phyloP scores from a whole-genome alignment of 2,797 vertebrate species.

The Anabacerthia variegaticeps region DNA sequence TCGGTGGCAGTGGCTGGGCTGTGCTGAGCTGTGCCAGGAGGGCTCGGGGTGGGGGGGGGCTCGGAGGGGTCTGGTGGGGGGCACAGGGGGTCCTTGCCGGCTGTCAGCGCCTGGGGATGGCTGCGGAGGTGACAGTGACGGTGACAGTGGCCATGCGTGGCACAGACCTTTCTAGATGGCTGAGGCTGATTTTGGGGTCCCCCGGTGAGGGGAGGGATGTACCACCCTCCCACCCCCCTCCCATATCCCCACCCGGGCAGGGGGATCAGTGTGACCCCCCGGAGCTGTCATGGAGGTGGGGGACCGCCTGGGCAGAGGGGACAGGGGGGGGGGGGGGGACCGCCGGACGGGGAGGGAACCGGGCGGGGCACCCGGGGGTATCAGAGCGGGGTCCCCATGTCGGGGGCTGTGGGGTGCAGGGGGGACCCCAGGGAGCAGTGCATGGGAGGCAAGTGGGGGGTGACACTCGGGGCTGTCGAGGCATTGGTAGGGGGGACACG shows the following conservation, averaged over 20 bases:
- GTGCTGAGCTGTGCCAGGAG: rapidly evolving
- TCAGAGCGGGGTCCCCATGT: no score
- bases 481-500: no score
- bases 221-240: neutral
- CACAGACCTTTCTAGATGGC: neutral
- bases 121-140: neutral
- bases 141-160: neutral
- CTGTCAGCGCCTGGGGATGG: neutral
- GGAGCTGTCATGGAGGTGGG: neutral
- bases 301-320: neutral
- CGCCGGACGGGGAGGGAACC: no score
- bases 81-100: neutral
- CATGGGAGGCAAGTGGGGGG: no score
- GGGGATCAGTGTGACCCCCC: neutral
- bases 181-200: neutral
- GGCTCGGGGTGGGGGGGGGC: neutral
- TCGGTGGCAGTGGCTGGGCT: neutral
- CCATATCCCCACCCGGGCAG: neutral
- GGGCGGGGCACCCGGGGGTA: neutral
- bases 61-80: neutral
- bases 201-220: neutral
- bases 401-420: neutral
- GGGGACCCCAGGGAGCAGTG: neutral
- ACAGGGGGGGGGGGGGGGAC: neutral
- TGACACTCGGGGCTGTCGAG: no score